These are phyloP conservation scores for Drosophila rubida DNA, from an alignment of 2,888 invertebrate genomes.

Conservation along the genomic window DNA sequence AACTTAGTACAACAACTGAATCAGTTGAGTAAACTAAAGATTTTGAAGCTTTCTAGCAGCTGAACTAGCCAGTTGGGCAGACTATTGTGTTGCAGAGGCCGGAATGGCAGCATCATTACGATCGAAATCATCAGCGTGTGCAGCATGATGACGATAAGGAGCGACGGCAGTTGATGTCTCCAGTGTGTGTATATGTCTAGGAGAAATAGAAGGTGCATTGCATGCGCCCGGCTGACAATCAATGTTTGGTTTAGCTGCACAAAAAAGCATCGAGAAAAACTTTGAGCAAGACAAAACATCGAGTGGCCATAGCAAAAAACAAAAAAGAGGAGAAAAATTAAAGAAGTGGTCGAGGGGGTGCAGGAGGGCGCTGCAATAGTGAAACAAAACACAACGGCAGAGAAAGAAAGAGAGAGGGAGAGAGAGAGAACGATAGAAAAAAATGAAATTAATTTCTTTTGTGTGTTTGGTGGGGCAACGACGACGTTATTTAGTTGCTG, in stretches of 20 bases:
- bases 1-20: too few species aligned
- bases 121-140: constrained; percentile 11
- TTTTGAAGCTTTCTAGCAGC: constrained; percentile 1
- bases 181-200: constrained; percentile 20
- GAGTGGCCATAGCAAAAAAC: constrained; percentile 51
- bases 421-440: constrained; percentile 36
- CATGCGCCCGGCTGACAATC: constrained; percentile 70
- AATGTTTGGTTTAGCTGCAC: constrained; percentile 78
- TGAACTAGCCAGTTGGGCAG: constrained; percentile 18
- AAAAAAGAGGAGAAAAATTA: constrained; percentile 42
- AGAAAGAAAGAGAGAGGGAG: background rate
- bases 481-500: constrained; percentile 55
- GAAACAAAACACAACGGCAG: constrained; percentile 22
- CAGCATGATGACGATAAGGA: constrained; percentile 17
- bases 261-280: constrained; percentile 26
- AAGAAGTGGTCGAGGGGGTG: constrained; percentile 18
- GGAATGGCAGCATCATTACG: constrained; percentile 30
- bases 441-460: constrained; percentile 85
- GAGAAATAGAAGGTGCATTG: constrained; percentile 21
- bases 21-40: too few species aligned
- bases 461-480: constrained; percentile 68
- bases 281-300: constrained; percentile 68
- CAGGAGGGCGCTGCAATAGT: constrained; percentile 8
- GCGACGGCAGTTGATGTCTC: constrained; percentile 18
- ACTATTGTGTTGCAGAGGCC: constrained; percentile 41